Percentiles rank a stretch among this genome's conserved stretches.
phyloP scores from a whole-genome alignment of 2,797 vertebrate genomes.

The Moxostoma hubbsi region DNA sequence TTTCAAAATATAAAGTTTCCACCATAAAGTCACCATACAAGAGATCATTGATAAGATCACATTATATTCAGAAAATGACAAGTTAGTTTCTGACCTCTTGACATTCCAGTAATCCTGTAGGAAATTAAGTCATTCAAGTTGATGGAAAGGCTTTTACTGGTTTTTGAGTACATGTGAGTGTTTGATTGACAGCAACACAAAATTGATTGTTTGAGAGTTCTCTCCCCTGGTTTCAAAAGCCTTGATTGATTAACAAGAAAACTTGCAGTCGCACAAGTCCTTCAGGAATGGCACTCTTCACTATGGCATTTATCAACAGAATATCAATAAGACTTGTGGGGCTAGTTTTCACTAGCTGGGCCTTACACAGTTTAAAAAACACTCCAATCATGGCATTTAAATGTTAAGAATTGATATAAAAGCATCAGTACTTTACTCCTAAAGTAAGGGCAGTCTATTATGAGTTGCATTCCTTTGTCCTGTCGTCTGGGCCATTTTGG shows the following conservation, averaged over 20 bases:
- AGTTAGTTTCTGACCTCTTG: slow-evolving; percentile 5
- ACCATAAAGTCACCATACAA: too few species aligned
- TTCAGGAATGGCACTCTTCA: slow-evolving; percentile 37
- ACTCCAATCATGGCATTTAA: slow-evolving; percentile 8
- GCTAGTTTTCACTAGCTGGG: not conserved
- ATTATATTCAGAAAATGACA: not conserved
- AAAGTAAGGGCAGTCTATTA: slow-evolving; percentile 83
- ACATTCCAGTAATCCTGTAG: slow-evolving; percentile 23
- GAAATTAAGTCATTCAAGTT: slow-evolving; percentile 1
- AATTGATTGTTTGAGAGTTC: slow-evolving; percentile 41
- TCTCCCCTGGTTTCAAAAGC: slow-evolving; percentile 33
- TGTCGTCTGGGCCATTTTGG: slow-evolving; percentile 79
- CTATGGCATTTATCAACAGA: slow-evolving; percentile 45
- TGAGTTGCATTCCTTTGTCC: slow-evolving; percentile 79
- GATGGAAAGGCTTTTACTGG: slow-evolving; percentile 17
- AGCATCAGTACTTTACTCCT: slow-evolving; percentile 79
- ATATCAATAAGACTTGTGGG: slow-evolving; percentile 48
- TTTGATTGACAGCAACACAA: slow-evolving; percentile 45
- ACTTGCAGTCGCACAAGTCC: slow-evolving; percentile 41
- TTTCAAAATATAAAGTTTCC: too few species aligned
- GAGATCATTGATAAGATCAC: not conserved
- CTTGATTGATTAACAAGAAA: slow-evolving; percentile 53
- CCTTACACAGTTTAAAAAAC: not conserved
- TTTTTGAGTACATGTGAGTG: slow-evolving; percentile 9
- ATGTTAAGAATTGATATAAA: slow-evolving; percentile 9